Evolutionary conservation across 2,888 invertebrate species (phyloP), one percentile per base, ranked within the genome.

Genomic region (Dendrolimus pini): DNA sequence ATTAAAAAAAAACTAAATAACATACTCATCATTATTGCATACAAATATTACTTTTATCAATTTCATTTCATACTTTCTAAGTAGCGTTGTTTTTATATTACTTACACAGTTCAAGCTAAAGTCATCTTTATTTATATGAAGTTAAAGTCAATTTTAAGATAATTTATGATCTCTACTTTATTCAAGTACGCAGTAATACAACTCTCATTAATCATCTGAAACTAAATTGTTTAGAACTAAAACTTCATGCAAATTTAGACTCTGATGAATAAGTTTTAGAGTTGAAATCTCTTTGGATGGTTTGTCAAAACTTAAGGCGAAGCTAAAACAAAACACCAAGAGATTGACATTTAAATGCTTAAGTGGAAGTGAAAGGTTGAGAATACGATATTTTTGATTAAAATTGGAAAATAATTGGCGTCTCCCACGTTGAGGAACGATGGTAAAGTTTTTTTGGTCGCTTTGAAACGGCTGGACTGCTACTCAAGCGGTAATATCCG

Each of bases 311-410:
- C 65, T 83, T 82, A 82, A 85, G 78, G 80, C 74, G 70, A 74
- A 73, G 80, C 64, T 71, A 66, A 65, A 66, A 62, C 60, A 69
- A 69, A 71, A 75, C 70, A 75, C 72, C 69, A 69, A 75, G 75
- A 89, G 89, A 90, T 89, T 89, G 89, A 90, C 89, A 90, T 90
- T 89, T 90, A 89, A 90, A 89, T 89, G 80, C 78, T 85, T 86
- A 86, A 87, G 85, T 86, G 87, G 89, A 89, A 88, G 89, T 85
- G 89, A 90, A 89, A 89, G 85, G 84, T 79, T 79, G 79, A 79
- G 80, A 81, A 82, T 82, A 82, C 79, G 81, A 84, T 86, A 87
- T 89, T 89, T 89, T 89, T 87, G 88, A 90, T 89, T 89, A 89
- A 89, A 90, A 90, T 89, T 89, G 87, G 84, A 89, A 87, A 84